Conservation (phyloP, 2,888 invertebrate species). For the Molorchus minor region DNA sequence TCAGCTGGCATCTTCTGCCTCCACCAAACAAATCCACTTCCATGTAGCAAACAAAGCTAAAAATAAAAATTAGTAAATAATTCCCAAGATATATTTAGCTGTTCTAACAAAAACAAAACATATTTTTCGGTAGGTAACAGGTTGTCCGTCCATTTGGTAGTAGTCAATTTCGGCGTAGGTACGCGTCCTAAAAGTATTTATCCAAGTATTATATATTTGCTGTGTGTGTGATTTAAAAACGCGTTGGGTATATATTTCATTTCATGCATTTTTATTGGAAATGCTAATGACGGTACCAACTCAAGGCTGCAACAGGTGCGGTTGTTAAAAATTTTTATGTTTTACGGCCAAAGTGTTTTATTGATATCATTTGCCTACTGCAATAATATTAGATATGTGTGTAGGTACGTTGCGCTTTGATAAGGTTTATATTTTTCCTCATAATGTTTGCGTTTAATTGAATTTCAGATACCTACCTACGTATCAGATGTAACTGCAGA, state of each 20-base stretch:
- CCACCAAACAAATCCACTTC: constrained; percentile 10
- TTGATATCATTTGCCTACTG: not conserved
- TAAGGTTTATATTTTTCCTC: not conserved
- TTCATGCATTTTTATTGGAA: constrained; percentile 2
- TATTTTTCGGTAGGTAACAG: constrained; percentile 36
- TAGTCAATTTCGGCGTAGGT: not conserved
- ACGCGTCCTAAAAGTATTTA: not conserved
- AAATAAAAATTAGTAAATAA: constrained; percentile 41
- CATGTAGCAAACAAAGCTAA: constrained; percentile 32
- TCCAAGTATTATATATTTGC: no score
- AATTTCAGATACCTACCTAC: no score
- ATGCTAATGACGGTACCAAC: constrained; percentile 16
- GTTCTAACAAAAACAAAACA: constrained; percentile 36
- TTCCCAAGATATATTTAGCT: constrained; percentile 36
- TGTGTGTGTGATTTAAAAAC: no score
- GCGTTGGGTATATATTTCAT: no score
- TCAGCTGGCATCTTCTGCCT: not conserved
- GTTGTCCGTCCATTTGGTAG: constrained; percentile 22
- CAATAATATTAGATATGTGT: not conserved
- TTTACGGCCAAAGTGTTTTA: not conserved
- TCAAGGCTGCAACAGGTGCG: constrained; percentile 35
- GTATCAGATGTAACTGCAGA: no score
- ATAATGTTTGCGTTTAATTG: no score
- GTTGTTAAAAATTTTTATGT: not conserved
- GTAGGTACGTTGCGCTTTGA: not conserved